Conservation (phyloP, 2,888 invertebrate species). For the Aporophyla nigra region DNA sequence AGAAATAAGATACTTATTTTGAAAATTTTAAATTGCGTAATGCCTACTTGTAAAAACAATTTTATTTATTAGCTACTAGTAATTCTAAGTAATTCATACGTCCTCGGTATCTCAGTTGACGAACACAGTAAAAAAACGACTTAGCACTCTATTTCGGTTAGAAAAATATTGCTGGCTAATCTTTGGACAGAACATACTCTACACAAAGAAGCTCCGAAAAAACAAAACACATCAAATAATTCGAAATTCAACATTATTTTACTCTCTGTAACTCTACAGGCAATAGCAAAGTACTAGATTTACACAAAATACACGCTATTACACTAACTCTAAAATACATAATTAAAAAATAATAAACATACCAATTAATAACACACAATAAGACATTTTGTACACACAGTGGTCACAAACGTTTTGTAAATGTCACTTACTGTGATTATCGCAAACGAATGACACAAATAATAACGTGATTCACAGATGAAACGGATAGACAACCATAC, state of each 20-base stretch:
- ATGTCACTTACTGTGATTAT: constrained; percentile 75
- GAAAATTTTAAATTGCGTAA: background rate
- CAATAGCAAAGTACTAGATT: background rate
- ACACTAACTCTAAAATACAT: background rate
- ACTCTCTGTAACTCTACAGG: background rate
- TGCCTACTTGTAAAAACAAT: background rate
- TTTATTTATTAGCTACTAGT: too few species aligned
- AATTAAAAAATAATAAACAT: constrained; percentile 69
- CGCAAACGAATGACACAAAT: constrained; percentile 74
- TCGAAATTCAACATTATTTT: background rate
- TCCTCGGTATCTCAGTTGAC: too few species aligned
- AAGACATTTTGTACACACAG: constrained; percentile 71
- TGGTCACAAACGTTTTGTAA: constrained; percentile 71
- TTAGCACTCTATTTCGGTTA: background rate
- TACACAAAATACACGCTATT: background rate
- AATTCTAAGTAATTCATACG: background rate
- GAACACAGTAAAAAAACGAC: background rate
- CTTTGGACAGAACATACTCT: background rate
- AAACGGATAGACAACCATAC: constrained; percentile 31
- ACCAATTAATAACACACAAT: constrained; percentile 76
- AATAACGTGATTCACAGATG: constrained; percentile 72
- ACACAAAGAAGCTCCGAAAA: background rate
- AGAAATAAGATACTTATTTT: background rate
- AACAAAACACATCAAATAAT: constrained; percentile 1
- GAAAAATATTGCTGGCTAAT: background rate